Evolutionary conservation across 35 echinoderm and acorn worm genomes (phyloP).

Genomic region (Heliocidaris erythrogramma): DNA sequence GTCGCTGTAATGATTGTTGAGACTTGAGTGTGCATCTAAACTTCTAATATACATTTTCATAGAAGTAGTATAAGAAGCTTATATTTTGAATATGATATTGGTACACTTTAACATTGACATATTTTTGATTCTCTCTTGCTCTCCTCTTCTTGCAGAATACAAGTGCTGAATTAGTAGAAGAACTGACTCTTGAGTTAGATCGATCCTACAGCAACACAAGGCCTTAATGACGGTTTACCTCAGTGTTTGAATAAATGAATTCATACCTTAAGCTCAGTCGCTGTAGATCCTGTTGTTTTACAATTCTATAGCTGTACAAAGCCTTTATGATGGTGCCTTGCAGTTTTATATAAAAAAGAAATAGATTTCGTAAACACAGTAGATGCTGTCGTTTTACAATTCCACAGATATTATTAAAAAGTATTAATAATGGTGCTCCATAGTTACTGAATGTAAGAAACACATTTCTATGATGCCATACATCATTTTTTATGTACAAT

Average conservation of each 20-base stretch:
- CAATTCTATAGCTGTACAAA: neutral
- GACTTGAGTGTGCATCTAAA: too few species aligned
- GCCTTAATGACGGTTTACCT: neutral
- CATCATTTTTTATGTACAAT: neutral
- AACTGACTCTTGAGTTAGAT: conserved; percentile 71
- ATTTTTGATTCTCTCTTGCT: neutral
- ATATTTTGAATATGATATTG: neutral
- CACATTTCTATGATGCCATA: too few species aligned
- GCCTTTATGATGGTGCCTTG: neutral
- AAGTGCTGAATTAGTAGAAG: conserved; percentile 77
- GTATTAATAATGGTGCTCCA: too few species aligned
- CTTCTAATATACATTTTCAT: too few species aligned
- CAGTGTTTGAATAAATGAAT: neutral
- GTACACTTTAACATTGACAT: neutral
- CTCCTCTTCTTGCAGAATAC: conserved; percentile 55
- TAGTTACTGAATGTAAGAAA: too few species aligned
- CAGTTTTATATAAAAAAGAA: neutral
- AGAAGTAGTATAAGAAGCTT: neutral
- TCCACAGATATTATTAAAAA: neutral
- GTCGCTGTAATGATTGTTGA: too few species aligned
- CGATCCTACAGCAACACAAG: neutral
- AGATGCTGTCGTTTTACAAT: neutral
- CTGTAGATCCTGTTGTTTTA: neutral
- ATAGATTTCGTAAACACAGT: neutral
- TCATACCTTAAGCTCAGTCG: too few species aligned